A percentile compares a stretch with the other conserved stretches of the same genome.
Conservation (phyloP, 2,888 invertebrate genomes). For the Phragmatobia fuliginosa region DNA sequence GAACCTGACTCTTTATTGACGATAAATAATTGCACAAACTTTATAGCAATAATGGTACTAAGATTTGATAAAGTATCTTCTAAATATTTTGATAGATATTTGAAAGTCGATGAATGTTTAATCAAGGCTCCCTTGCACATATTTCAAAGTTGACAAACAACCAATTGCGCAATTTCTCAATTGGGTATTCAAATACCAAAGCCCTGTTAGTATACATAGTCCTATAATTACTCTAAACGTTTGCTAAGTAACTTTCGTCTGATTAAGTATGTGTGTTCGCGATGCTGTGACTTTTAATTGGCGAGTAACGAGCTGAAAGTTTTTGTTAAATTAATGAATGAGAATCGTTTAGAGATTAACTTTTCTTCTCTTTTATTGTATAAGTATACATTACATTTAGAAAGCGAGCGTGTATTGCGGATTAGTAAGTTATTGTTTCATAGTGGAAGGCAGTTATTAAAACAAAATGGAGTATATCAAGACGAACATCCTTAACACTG, state of each 20-base stretch:
- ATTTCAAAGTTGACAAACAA: not conserved
- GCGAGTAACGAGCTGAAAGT: slow-evolving; percentile 75
- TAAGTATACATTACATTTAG: slow-evolving; percentile 62
- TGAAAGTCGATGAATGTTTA: not conserved
- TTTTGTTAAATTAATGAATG: slow-evolving; percentile 74
- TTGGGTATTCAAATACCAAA: slow-evolving; percentile 10
- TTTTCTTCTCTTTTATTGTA: slow-evolving; percentile 68
- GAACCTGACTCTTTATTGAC: not conserved
- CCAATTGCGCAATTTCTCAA: not conserved
- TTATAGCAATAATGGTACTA: not conserved
- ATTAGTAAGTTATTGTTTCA: slow-evolving; percentile 47
- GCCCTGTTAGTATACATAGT: slow-evolving; percentile 3
- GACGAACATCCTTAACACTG: slow-evolving; percentile 35
- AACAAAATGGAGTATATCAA: slow-evolving; percentile 23
- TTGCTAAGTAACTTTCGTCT: slow-evolving; percentile 72
- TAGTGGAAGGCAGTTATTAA: slow-evolving; percentile 25
- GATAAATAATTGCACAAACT: not conserved
- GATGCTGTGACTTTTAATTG: slow-evolving; percentile 75
- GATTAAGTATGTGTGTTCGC: slow-evolving; percentile 64
- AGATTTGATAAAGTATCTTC: not conserved
- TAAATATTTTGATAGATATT: not conserved
- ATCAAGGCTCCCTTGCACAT: not conserved
- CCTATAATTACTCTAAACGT: slow-evolving; percentile 35
- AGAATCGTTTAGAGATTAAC: slow-evolving; percentile 66
- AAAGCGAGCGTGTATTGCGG: slow-evolving; percentile 67